phyloP scores from a whole-genome alignment of 2,888 invertebrate genomes.

The Aproaerema taeniolella region DNA sequence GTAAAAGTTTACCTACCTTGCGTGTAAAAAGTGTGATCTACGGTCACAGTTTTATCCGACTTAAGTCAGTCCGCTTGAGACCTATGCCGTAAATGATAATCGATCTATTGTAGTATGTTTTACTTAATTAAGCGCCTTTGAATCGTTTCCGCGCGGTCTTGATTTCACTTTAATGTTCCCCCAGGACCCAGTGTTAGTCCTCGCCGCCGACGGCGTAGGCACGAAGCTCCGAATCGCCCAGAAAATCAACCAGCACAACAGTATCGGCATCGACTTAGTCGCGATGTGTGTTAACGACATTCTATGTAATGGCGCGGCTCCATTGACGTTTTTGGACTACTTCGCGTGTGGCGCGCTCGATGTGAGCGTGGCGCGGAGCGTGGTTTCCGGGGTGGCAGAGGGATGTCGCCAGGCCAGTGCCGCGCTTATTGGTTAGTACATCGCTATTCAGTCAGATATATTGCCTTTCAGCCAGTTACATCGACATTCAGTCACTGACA shows the following conservation, averaged over 20 bases:
- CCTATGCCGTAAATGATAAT: no score
- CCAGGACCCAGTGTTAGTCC: conserved; percentile 90
- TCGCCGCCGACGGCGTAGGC: conserved; percentile 99
- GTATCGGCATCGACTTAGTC: conserved; percentile 96
- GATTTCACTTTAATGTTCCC: no score
- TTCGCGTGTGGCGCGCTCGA: conserved; percentile 92
- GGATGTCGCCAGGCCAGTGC: conserved; percentile 91
- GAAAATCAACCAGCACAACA: conserved; percentile 83
- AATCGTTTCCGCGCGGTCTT: no score
- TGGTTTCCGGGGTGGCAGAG: conserved; percentile 88
- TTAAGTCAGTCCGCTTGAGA: no score
- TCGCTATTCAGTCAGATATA: no score
- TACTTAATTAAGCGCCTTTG: no score
- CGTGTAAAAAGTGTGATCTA: no score
- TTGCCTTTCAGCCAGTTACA: background rate
- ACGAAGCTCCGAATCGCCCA: conserved; percentile 97
- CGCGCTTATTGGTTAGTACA: conserved; percentile 88
- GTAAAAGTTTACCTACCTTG: no score
- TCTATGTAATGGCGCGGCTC: conserved; percentile 95
- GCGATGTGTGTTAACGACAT: conserved; percentile 99
- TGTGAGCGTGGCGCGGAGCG: conserved; percentile 80
- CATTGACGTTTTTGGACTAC: conserved; percentile 97
- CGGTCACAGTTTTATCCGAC: no score
- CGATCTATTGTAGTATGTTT: no score
- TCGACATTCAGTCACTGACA: no score